Conservation (phyloP, 2,888 invertebrate genomes). For the Zygogramma bicolorata region DNA sequence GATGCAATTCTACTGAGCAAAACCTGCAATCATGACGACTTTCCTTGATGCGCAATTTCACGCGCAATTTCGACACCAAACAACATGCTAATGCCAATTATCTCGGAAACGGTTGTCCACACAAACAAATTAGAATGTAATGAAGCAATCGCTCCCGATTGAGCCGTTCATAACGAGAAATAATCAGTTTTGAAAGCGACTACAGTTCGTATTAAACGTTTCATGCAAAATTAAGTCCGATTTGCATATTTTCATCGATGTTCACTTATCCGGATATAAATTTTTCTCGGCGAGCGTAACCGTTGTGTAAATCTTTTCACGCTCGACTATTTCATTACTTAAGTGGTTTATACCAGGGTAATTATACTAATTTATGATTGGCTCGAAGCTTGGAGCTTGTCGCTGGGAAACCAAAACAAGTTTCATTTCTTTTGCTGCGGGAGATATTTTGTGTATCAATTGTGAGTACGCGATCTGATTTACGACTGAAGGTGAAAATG, state of each 20-base stretch:
- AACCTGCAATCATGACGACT: too few relatives aligned
- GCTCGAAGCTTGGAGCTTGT: constrained; percentile 52
- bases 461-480: neutral
- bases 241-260: constrained; percentile 41
- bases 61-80: neutral
- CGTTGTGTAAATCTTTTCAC: constrained; percentile 51
- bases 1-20: too few relatives aligned
- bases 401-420: constrained; percentile 39
- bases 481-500: neutral
- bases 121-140: constrained; percentile 6
- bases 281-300: constrained; percentile 36
- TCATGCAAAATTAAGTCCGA: constrained; percentile 42
- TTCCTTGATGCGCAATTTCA: neutral
- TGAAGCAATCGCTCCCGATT: neutral
- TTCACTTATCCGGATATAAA: constrained; percentile 40
- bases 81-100: neutral
- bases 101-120: neutral
- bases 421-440: constrained; percentile 29
- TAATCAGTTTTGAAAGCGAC: constrained; percentile 30
- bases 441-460: constrained; percentile 24
- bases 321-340: constrained; percentile 49
- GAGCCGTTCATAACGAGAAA: constrained; percentile 13
- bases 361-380: constrained; percentile 55
- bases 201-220: constrained; percentile 40
- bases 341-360: constrained; percentile 53